phyloP scores from a whole-genome alignment of 2,113 vertebrate species.

The Cheilinus undulatus region DNA sequence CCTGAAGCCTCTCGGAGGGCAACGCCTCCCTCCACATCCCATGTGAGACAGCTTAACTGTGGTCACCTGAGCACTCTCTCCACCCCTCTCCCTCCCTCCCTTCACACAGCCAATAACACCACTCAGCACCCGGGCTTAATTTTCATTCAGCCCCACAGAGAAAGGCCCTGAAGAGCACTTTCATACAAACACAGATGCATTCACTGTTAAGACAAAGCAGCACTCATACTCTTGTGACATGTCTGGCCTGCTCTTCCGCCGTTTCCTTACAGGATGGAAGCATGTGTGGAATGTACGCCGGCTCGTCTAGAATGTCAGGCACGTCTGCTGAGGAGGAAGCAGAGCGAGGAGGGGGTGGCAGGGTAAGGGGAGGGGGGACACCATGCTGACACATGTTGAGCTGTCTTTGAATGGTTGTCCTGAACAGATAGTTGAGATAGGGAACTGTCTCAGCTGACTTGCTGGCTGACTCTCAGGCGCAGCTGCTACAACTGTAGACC shows the following conservation, averaged over 20 bases:
- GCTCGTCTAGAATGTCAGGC: slow-evolving; percentile 79
- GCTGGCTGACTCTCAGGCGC: slow-evolving; percentile 57
- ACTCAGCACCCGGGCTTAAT: slow-evolving; percentile 42
- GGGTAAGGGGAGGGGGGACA: slow-evolving; percentile 18
- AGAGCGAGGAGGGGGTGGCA: not conserved
- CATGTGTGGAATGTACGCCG: slow-evolving; percentile 79
- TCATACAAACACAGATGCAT: slow-evolving; percentile 16
- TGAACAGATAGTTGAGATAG: slow-evolving; percentile 43
- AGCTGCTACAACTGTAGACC: slow-evolving; percentile 72
- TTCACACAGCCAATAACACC: slow-evolving; percentile 26
- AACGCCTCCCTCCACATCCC: slow-evolving; percentile 58
- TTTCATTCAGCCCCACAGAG: slow-evolving; percentile 38
- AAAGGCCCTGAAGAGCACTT: slow-evolving; percentile 41
- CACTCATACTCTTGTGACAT: slow-evolving; percentile 41
- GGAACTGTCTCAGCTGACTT: slow-evolving; percentile 68
- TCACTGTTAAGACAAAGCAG: slow-evolving; percentile 25
- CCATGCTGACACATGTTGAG: slow-evolving; percentile 60
- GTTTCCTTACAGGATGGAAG: slow-evolving; percentile 48
- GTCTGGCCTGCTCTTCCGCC: slow-evolving; percentile 23
- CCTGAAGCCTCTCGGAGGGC: slow-evolving; percentile 29
- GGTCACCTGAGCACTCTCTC: slow-evolving; percentile 72
- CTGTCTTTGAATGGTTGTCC: slow-evolving; percentile 57
- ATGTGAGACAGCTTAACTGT: slow-evolving; percentile 79
- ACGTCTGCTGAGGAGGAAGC: slow-evolving; percentile 69
- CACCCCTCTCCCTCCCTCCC: not conserved